phyloP scores from a whole-genome alignment of 2,113 vertebrate species.

The Tragelaphus strepsiceros region DNA sequence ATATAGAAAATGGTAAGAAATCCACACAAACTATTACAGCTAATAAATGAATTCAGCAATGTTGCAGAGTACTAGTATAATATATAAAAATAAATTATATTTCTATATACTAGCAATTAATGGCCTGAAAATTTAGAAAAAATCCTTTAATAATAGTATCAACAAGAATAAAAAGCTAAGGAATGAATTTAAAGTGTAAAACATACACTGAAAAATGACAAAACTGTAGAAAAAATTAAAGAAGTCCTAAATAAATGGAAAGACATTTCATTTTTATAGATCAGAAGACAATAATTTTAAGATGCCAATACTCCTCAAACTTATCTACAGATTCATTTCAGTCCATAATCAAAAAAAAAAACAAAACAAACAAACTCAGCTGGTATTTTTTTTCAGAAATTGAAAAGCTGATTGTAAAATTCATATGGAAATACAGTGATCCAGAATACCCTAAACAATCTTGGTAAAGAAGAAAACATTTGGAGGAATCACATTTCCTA shows the following conservation, averaged over 20 bases:
- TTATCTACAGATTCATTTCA: neutral
- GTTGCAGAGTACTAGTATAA: neutral
- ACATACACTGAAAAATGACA: neutral
- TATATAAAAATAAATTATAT: neutral
- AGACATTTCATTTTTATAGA: neutral
- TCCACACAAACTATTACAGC: neutral
- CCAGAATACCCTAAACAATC: neutral
- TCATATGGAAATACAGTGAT: neutral
- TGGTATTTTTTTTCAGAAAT: neutral
- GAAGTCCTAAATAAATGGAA: neutral
- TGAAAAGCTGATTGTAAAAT: constrained; percentile 1
- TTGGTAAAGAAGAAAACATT: neutral
- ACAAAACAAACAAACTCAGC: too few relatives aligned
- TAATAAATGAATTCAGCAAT: neutral
- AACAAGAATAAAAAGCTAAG: neutral
- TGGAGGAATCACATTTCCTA: neutral
- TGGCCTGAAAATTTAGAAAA: neutral
- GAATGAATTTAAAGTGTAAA: neutral
- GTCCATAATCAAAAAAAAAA: neutral
- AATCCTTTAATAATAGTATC: neutral
- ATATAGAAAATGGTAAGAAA: neutral
- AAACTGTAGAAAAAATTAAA: neutral
- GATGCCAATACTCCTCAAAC: neutral
- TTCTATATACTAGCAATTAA: neutral
- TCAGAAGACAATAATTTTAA: neutral